Percentiles rank a stretch among this genome's conserved stretches.
phyloP scores from a whole-genome alignment of 1,140 invertebrate genomes.

The Pseudomyrmex flavicornis region DNA sequence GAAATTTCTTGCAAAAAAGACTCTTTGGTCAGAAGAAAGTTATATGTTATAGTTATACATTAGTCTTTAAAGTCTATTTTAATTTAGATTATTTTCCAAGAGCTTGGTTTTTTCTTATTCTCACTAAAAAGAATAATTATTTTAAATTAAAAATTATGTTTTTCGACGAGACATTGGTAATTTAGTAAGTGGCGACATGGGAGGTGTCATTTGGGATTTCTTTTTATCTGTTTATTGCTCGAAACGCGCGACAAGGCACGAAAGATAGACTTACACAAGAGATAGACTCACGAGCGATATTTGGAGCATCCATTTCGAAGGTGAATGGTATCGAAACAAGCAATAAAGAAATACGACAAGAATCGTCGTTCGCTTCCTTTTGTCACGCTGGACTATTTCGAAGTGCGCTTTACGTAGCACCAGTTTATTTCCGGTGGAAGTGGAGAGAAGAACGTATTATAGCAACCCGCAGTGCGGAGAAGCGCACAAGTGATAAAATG shows the following conservation, averaged over 20 bases:
- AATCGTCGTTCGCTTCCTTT: conserved; percentile 33
- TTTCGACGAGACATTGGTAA: background rate
- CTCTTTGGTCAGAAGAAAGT: no score
- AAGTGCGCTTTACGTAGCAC: conserved; percentile 14
- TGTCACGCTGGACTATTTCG: conserved; percentile 47
- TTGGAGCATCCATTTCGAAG: conserved; percentile 41
- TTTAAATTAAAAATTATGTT: background rate
- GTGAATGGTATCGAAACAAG: conserved; percentile 34
- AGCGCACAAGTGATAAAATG: conserved; percentile 53
- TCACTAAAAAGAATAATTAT: background rate
- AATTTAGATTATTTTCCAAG: no score
- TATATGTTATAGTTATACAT: no score
- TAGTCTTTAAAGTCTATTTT: no score
- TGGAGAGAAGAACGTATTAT: conserved; percentile 42
- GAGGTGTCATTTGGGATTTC: background rate
- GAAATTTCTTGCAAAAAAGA: no score
- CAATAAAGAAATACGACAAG: conserved; percentile 54
- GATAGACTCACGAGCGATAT: background rate
- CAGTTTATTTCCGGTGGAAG: conserved; percentile 53
- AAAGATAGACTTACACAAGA: background rate
- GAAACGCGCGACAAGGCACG: background rate
- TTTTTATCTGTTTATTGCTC: background rate
- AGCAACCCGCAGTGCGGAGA: conserved; percentile 19
- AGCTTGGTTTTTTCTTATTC: no score
- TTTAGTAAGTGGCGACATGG: no score